Evolutionary conservation across 2,888 invertebrate species (phyloP), one percentile per base, ranked within the genome.

Genomic region (Microplitis deprimator): DNA sequence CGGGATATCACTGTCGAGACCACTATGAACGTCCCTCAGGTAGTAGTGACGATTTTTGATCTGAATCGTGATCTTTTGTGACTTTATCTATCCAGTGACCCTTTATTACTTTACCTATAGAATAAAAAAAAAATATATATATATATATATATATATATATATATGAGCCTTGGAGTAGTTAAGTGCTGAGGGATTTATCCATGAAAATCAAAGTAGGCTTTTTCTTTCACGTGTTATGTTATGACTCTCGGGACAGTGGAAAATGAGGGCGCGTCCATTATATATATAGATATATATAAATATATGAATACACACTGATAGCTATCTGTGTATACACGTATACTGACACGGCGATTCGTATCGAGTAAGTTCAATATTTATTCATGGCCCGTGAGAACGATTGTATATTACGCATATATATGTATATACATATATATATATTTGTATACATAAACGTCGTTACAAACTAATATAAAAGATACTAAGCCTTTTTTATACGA

Each of bases 341-440:
- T 73, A 39, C 68, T 77, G 69, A 73, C 70, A 65, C 59, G 70
- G 69, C 20, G 73, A 77, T 77, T 70, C 71, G 67, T 77, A 77
- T 77, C 61, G 74, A 77, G 68, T 20, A 74, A 77, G 69, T 77
- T 77, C 77, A 77, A 77, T 77, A 77, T 77, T 77, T 77, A 77
- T 77, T 77, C 77, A 77, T 77, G 73, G 64, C 59, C 29, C 65
- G 64, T 16, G 16, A 62, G 61, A 71, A 77, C 62, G 68, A 77
- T 73, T 59, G 38, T 17, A 38, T 72, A 61, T 39, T 61, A 72
- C 62, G n/a, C 39, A 16, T 39, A 40, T 13, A 70, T 70, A 29
- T 29, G 4, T 29, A 20, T 59, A n/a, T 70, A 20, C n/a, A 17
- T 38, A 61, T 5, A 16, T 20, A 59, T 20, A 61, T 62, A 70